Evolutionary conservation across 2,113 vertebrate genomes (phyloP), one percentile per base, ranked within the genome.

Genomic region (Lophura nycthemera): DNA sequence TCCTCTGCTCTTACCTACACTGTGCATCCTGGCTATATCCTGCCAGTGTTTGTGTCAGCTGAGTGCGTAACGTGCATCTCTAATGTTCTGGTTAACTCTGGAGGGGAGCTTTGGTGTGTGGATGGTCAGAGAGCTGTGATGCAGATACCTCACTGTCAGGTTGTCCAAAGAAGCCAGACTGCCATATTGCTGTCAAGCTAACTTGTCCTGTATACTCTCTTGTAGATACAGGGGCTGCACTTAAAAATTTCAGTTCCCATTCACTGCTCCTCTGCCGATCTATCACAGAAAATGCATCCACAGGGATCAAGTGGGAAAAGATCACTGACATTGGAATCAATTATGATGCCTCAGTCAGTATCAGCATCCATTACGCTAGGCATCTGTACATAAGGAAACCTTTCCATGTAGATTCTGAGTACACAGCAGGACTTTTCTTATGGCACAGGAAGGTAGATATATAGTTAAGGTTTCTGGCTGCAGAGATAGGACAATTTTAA

Each of bases 351-450:
- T 83, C 38, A 36, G 20, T 11, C 38, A n/a, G 27, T 6, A n/a
- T 30, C 27, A 27, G 20, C 25, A 13, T 29, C 30, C 0, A 0
- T 57, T 1, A 0, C 2, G 0, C 6, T 16, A 29, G 17, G 22
- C 32, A 34, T 86, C 76, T 29, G 32, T 47, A 16, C 4, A 4
- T 30, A 61, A 50, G 6, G 52, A 80, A 72, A 67, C 5, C 3
- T 76, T 69, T 91, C 48, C 11, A 14, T 16, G 10, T 3, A 32
- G 30, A 36, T 0, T 2, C 22, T 64, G 32, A n/a, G 6, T 18
- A 42, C 1, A 1, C 1, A 1, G 21, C 27, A 81, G 56, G 40
- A 66, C 22, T 59, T 29, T 71, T 30, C 45, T 32, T 25, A 16
- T 38, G 14, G 10, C 13, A 22, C 9, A 59, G 20, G 30, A 74